A percentile compares a stretch with the other conserved stretches of the same genome.
Conservation (phyloP, 2,797 vertebrate genomes). For the Somateria mollissima region DNA sequence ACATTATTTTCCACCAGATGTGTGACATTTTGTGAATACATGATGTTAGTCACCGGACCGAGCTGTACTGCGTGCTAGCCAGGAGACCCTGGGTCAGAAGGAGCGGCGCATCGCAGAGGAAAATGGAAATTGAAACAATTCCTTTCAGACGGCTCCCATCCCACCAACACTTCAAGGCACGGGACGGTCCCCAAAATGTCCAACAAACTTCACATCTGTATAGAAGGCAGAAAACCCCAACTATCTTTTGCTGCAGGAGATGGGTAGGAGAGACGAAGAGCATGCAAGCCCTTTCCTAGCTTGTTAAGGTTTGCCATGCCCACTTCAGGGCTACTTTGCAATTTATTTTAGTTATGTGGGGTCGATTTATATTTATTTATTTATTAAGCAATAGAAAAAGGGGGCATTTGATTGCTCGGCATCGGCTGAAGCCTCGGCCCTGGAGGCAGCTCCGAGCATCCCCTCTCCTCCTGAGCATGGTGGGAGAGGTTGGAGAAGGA, state of each 20-base stretch:
- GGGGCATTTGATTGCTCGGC: background rate
- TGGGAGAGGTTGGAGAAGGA: background rate
- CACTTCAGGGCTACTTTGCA: background rate
- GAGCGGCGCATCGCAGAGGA: accelerated
- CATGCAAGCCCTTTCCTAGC: background rate
- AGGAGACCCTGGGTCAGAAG: background rate
- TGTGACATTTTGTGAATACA: background rate
- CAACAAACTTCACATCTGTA: no score
- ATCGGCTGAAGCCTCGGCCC: no score
- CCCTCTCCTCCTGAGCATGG: background rate
- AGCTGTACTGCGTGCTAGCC: background rate
- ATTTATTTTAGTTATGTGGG: no score
- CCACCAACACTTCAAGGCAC: background rate
- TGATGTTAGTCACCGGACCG: background rate
- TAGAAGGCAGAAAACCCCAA: no score
- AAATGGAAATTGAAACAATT: background rate
- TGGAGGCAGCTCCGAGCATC: background rate
- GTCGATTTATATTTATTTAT: no score
- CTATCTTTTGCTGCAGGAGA: background rate
- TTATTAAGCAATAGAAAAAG: background rate
- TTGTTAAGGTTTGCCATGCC: background rate
- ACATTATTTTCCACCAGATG: background rate
- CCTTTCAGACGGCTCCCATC: background rate
- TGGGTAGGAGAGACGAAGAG: background rate
- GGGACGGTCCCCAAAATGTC: background rate